Conservation (phyloP, 2,113 vertebrate species). For the Tinamus guttatus region DNA sequence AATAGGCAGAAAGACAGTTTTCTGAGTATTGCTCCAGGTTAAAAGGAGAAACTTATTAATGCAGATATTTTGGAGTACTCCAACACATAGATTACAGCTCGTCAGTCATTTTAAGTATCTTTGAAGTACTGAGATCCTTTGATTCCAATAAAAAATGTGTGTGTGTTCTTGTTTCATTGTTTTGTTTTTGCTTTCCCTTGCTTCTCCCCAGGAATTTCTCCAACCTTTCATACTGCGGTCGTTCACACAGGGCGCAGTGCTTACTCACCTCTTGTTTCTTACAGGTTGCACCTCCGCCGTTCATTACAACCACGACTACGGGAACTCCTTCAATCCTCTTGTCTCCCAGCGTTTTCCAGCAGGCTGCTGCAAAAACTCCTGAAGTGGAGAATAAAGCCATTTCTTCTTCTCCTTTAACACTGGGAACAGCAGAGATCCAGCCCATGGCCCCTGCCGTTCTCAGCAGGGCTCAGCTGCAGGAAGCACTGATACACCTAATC, state of each 20-base stretch:
- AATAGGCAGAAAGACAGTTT: not conserved
- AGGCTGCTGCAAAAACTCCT: conserved; percentile 80
- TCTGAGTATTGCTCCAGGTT: not conserved
- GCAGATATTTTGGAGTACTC: not conserved
- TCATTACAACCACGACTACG: conserved; percentile 78
- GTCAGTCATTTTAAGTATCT: not conserved
- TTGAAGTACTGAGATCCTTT: not conserved
- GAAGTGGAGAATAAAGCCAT: conserved; percentile 78
- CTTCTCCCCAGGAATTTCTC: not conserved
- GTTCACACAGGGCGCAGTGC: not conserved
- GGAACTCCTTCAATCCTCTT: conserved; percentile 85
- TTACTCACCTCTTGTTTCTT: conserved; percentile 2
- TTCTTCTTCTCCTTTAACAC: conserved; percentile 77
- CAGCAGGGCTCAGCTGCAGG: conserved; percentile 91
- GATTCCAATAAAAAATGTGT: not conserved
- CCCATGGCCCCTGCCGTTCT: conserved; percentile 77
- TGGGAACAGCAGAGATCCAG: conserved; percentile 76
- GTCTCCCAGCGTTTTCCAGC: conserved; percentile 94
- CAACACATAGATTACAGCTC: not conserved
- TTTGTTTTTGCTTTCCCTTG: not conserved
- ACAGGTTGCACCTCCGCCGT: conserved; percentile 80
- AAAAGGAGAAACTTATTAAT: not conserved
- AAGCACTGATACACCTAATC: conserved; percentile 92
- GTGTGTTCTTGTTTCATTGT: too few relatives aligned
- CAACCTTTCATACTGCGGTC: not conserved